phyloP scores from a whole-genome alignment of 1,140 invertebrate species.

The Mya arenaria region DNA sequence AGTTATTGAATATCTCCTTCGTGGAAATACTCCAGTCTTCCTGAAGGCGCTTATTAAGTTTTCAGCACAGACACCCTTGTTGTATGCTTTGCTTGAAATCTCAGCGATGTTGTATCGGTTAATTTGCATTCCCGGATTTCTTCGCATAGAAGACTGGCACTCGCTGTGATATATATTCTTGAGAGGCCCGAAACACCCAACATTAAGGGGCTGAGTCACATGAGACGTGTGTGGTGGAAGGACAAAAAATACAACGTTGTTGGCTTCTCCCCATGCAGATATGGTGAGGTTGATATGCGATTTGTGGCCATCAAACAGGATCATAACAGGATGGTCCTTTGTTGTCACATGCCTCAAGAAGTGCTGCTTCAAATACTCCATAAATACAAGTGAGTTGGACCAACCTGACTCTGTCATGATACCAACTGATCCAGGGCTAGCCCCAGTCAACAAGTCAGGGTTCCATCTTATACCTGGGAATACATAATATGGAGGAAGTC shows the following conservation, averaged over 20 bases:
- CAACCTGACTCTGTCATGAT: conserved; percentile 80
- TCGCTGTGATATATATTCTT: conserved; percentile 52
- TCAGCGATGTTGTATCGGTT: conserved; percentile 38
- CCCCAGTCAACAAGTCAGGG: conserved; percentile 77
- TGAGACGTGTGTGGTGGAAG: conserved; percentile 60
- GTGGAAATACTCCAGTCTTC: conserved; percentile 51
- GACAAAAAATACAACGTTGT: conserved; percentile 64
- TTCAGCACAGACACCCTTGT: conserved; percentile 34
- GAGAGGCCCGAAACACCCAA: conserved; percentile 58
- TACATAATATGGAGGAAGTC: conserved; percentile 69
- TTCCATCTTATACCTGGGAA: conserved; percentile 65
- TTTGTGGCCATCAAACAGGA: conserved; percentile 81
- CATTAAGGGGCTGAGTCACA: conserved; percentile 36
- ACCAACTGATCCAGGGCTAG: conserved; percentile 77
- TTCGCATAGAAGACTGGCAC: conserved; percentile 20
- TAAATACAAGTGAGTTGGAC: conserved; percentile 80
- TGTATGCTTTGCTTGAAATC: conserved; percentile 24
- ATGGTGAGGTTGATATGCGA: conserved; percentile 53
- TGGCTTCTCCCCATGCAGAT: conserved; percentile 52
- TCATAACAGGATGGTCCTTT: conserved; percentile 58
- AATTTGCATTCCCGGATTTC: conserved; percentile 23
- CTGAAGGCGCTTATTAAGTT: conserved; percentile 48
- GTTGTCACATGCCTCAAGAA: conserved; percentile 69
- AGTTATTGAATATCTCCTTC: neutral
- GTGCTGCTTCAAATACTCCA: conserved; percentile 80